phyloP scores from a whole-genome alignment of 1,140 invertebrate genomes.

The Trichonephila clavata region DNA sequence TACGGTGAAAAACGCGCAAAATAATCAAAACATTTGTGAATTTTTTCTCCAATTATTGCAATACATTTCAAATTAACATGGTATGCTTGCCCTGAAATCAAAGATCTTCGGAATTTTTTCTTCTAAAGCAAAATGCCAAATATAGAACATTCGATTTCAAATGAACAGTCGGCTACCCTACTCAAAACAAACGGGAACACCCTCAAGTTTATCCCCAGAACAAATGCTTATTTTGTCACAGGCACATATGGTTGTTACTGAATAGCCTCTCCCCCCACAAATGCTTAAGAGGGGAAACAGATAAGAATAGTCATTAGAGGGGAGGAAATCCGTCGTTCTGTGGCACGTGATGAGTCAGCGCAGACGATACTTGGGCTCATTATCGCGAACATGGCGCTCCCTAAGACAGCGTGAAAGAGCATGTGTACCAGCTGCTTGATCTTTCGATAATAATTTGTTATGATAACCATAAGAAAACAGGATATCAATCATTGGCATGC shows the following conservation, averaged over 20 bases:
- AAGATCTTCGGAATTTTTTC: no score
- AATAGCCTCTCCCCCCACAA: not conserved
- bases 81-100: no score
- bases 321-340: not conserved
- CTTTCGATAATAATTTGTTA: not conserved
- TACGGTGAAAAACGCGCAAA: no score
- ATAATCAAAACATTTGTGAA: no score
- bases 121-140: not conserved
- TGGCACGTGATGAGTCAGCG: not conserved
- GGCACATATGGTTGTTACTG: not conserved
- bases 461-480: not conserved
- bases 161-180: not conserved
- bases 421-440: not conserved
- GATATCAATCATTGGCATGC: no score
- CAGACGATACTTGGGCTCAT: not conserved
- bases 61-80: no score
- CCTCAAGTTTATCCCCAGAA: not conserved
- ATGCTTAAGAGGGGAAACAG: not conserved
- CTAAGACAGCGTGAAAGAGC: not conserved
- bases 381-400: not conserved
- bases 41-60: no score
- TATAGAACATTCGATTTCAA: not conserved
- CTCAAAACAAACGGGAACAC: not conserved
- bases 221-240: not conserved
- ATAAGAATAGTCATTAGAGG: not conserved